Percentiles rank a stretch among this genome's conserved stretches.
phyloP scores from a whole-genome alignment of 2,888 invertebrate genomes.

The Agrilus cyanescens region DNA sequence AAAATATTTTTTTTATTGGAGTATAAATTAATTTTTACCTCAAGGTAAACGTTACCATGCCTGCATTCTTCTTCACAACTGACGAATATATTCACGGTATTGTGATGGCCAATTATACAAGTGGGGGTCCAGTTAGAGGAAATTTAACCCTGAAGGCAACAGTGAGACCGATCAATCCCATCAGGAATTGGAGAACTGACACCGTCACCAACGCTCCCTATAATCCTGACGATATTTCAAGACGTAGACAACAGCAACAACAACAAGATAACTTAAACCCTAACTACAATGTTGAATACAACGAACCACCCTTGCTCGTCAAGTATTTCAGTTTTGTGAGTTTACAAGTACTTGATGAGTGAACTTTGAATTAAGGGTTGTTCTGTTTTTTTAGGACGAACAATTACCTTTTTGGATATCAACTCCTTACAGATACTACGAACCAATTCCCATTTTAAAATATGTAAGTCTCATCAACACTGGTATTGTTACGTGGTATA shows the following conservation, averaged over 20 bases:
- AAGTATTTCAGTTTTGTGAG: conserved; percentile 64
- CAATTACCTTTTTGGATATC: conserved; percentile 71
- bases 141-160: conserved; percentile 79
- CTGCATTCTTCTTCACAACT: conserved; percentile 83
- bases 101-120: conserved; percentile 91
- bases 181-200: not conserved
- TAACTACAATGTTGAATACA: conserved; percentile 9
- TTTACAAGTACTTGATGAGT: conserved; percentile 14
- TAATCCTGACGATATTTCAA: conserved; percentile 1
- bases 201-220: conserved; percentile 1
- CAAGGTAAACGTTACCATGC: conserved; percentile 88
- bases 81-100: conserved; percentile 74
- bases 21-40: conserved; percentile 7
- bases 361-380: not conserved
- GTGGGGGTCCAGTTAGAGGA: conserved; percentile 80
- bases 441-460: conserved; percentile 57
- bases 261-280: conserved; percentile 1
- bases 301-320: conserved; percentile 38
- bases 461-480: conserved; percentile 47
- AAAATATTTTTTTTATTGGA: not conserved
- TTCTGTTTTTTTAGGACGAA: conserved; percentile 45
- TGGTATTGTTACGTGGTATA: not conserved
- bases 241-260: too few species aligned
- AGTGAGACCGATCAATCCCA: conserved; percentile 47
- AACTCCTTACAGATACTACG: conserved; percentile 46